Percentiles rank a stretch among this genome's conserved stretches.
These are phyloP conservation scores for Drosophila virilis DNA, from an alignment of 1,140 invertebrate genomes.

Conservation along the genomic window DNA sequence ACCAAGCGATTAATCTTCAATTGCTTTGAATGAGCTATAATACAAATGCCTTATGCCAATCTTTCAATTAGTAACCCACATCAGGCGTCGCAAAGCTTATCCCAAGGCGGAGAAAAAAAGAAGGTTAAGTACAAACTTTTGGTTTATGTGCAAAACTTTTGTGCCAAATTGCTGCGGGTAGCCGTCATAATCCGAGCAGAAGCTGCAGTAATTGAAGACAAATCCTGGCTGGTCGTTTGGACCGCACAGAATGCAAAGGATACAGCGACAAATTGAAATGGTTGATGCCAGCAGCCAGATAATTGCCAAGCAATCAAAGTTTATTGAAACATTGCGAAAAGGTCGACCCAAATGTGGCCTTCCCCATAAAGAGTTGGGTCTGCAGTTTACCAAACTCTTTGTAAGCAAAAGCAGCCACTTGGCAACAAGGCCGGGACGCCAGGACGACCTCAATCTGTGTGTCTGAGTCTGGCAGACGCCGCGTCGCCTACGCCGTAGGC, in stretches of 20 bases:
- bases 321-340: constrained; percentile 72
- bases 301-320: constrained; percentile 78
- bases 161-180: constrained; percentile 67
- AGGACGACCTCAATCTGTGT: constrained; percentile 37
- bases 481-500: constrained; percentile 56
- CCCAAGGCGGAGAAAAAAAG: neutral
- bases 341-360: constrained; percentile 17
- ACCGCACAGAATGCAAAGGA: constrained; percentile 65
- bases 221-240: constrained; percentile 48
- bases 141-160: constrained; percentile 56
- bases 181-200: constrained; percentile 42
- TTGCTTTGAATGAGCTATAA: constrained; percentile 1
- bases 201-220: constrained; percentile 68
- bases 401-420: constrained; percentile 12
- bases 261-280: constrained; percentile 64
- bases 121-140: constrained; percentile 37
- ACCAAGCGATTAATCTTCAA: constrained; percentile 15
- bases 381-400: constrained; percentile 13
- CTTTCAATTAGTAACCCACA: constrained; percentile 46
- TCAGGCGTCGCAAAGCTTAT: neutral
- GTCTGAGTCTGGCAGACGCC: constrained; percentile 60
- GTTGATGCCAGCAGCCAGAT: constrained; percentile 68
- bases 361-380: constrained; percentile 13
- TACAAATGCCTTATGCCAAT: constrained; percentile 19
- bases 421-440: constrained; percentile 10